Base-by-base conservation (phyloP, 2,888 invertebrate species). In the Phengaris alcon region DNA sequence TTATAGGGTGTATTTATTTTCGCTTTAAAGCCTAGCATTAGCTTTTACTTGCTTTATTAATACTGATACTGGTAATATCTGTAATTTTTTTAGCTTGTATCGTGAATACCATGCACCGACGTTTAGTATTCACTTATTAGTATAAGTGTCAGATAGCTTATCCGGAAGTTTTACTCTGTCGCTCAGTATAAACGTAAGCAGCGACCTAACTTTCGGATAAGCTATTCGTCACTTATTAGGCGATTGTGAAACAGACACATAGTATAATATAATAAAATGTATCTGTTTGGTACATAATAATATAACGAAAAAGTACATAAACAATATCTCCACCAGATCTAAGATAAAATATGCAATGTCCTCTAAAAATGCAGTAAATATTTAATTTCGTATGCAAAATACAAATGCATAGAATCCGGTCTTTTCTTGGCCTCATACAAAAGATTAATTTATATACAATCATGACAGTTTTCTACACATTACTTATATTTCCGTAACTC, bases 1-100 rank as follows among this genome's bases (percentile, higher is more conserved):
- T 84, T 90, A 89, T 89, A 88, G 89, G 88, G 85, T 86, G 84
- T 51, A 84, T 77, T 78, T 78, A 78, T 76, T 84, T 85, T 80
- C 80, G 80, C 76, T 76, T 77, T 77, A 76, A 79, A 48, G 57
- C 7, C 15, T 46, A 48, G 48, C 10, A 59, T 57, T 57, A n/a
- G 46, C n/a, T 73, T 74, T 52, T 10, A n/a, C 10, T 10, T 10
- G 0, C 22, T 6, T 10, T 59, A 10, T 10, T 10, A n/a, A 59
- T 22, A 22, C 10, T 59, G 15, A 10, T 59, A 35, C 10, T 59
- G 22, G n/a, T 52, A 52, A 3, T 52, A 9, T 52, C 7, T 22
- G 22, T 59, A 59, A 57, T 22, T 0, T 22, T 59, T 22, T 59
- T 22, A 59, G 59, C 3, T 8, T 15, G 15, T 3, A 12, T 4